Evolutionary conservation across 2,113 vertebrate genomes (phyloP).

Genomic region (Donacobius atricapilla): DNA sequence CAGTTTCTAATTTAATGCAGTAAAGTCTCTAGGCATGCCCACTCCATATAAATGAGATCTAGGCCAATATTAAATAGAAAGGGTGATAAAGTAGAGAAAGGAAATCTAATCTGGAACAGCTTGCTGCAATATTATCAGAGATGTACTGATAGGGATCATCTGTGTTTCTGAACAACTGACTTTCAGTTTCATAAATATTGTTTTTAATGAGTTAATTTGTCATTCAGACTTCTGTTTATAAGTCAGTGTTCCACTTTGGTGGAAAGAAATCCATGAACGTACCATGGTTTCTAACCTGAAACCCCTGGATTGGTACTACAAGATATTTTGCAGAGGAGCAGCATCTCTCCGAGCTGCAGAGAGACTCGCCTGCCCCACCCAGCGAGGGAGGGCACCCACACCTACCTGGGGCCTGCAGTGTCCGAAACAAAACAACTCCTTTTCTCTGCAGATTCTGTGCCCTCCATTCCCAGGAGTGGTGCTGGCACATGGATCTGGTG

Average conservation of each 20-base stretch:
- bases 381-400: neutral
- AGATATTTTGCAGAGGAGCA: neutral
- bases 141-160: neutral
- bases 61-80: conserved; percentile 53
- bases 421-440: neutral
- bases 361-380: neutral
- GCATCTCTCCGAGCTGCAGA: neutral
- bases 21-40: conserved; percentile 33
- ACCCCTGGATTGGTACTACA: neutral
- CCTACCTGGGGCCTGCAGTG: neutral
- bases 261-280: neutral
- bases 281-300: neutral
- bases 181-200: neutral
- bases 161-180: neutral
- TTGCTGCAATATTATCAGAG: neutral
- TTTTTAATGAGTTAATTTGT: neutral
- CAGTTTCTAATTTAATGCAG: conserved; percentile 59
- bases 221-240: neutral
- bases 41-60: conserved; percentile 54
- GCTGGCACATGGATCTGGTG: neutral
- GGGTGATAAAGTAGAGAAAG: neutral
- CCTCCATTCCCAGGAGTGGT: neutral
- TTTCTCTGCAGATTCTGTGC: neutral
- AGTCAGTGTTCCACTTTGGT: neutral
- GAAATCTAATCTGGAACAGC: neutral